Base-by-base conservation (phyloP, 2,797 vertebrate genomes). In the Cirrhinus molitorella region DNA sequence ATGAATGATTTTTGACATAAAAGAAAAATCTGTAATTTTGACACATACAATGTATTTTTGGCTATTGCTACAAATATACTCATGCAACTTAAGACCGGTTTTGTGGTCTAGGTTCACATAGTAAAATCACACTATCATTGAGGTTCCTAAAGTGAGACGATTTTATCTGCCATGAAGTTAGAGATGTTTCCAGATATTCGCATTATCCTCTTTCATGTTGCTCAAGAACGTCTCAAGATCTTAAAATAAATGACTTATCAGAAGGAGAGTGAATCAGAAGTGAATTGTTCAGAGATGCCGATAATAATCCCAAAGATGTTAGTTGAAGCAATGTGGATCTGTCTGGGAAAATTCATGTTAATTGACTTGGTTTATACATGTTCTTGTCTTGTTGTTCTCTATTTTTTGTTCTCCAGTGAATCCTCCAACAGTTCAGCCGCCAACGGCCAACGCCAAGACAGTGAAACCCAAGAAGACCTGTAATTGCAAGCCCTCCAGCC, bases 401-500 rank as follows among this genome's bases (percentile, higher is more conserved):
- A 31, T 21, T 80, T 25, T 66, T 40, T 81, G 11, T 59, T 59
- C 10, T 25, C 21, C 47, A 77, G 61, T 43, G 37, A 71, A 59
- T 51, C 51, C 74, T 37, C 74, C 65, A 21, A 72, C 53, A 28
- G 28, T 79, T 67, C 16, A 57, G 0, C 72, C 73, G 5, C 45
- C 40, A 47, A 67, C 51, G 13, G 25, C 28, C 7, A 57, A 1
- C 11, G 25, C 28, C 7, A 57, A 1, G 21, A 40, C 51, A 5
- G 7, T 25, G 28, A 61, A 19, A 25, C 13, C 65, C 5, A 55
- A 6, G 0, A 45, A 0, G 5, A 6, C 0, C 4, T 43, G 61
- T n/a, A 2, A 0, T 16, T 76, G 81, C 51, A 83, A n/a, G 75
- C 2, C n/a, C 2, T 2, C 6, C 25, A 45, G 0, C 2, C 19